Evolutionary conservation across 2,888 invertebrate species (phyloP), one percentile per base, ranked within the genome.

Genomic region (Nomada ruficornis): DNA sequence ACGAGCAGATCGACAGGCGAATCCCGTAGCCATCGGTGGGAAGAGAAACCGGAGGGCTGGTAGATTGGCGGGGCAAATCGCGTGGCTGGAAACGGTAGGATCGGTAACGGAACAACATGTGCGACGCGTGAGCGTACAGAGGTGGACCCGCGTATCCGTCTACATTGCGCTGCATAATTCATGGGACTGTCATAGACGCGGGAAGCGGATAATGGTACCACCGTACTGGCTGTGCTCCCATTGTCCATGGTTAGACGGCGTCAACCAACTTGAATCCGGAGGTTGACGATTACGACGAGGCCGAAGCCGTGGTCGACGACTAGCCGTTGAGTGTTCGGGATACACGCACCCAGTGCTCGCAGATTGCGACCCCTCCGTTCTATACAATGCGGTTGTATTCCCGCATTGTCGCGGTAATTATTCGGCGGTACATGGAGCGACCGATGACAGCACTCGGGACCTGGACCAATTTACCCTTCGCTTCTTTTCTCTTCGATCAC

Each of bases 101-200:
- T 88, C 86, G 89, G 89, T 88, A 87, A 89, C 88, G 88, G 89
- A 89, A 88, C 87, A 89, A 89, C 86, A 83, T 83, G 83, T 75
- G 54, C 60, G 62, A 55, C 42, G 80, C 52, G 73, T 44, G 63
- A 70, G 65, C 78, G 82, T 71, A 64, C 75, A 64, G 72, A 64
- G 82, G 80, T 80, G 76, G 86, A 83, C 74, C 77, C 84, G 87
- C 89, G 91, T 92, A 93, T 93, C 91, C 92, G 92, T 92, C 91
- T 92, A 91, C 91, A 91, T 92, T 92, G 91, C 91, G 91, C 92
- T 93, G 93, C 92, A 93, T 93, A 93, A 93, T 93, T 93, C 92
- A 93, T 93, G 88, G 90, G 88, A 86, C 90, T 92, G 92, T 93
- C 93, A 93, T 92, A 91, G 92, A 90, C 91, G 93, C 92, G 92